These are phyloP conservation scores for Amblyopsis hoosieri DNA, from an alignment of 2,797 vertebrate genomes.

Conservation along the genomic window DNA sequence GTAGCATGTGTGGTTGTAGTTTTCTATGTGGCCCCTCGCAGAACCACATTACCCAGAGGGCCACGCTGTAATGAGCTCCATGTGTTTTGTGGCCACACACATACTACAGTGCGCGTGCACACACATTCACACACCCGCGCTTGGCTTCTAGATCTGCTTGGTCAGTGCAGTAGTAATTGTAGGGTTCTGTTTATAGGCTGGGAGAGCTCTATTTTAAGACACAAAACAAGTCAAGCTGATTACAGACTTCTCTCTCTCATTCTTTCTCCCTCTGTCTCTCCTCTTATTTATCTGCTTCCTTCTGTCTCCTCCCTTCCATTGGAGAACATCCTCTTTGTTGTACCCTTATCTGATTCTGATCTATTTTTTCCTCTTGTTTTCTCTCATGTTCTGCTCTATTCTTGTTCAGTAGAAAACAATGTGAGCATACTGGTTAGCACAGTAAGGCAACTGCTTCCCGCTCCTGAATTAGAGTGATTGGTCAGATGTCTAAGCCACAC, in stretches of 20 bases:
- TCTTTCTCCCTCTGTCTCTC: conserved; percentile 38
- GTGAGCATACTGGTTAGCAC: too few relatives aligned
- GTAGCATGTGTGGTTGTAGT: conserved; percentile 69
- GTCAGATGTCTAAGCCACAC: too few relatives aligned
- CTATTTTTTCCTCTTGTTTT: background rate
- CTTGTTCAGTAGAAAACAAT: background rate
- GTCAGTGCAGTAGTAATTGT: conserved; percentile 80
- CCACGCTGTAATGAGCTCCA: conserved; percentile 72
- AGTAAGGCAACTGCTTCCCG: too few relatives aligned
- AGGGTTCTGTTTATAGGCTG: conserved; percentile 82
- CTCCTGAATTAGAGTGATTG: too few relatives aligned
- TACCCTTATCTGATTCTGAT: conserved; percentile 22
- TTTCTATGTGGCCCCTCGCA: conserved; percentile 49
- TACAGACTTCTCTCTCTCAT: conserved; percentile 67
- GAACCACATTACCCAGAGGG: conserved; percentile 77
- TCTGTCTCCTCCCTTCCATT: conserved; percentile 29
- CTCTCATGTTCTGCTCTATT: background rate
- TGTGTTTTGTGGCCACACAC: conserved; percentile 68
- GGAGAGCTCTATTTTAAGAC: conserved; percentile 83
- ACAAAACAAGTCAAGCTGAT: conserved; percentile 82
- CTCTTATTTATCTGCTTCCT: conserved; percentile 50
- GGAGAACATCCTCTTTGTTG: conserved; percentile 17
- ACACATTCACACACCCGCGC: conserved; percentile 26
- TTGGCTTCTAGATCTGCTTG: conserved; percentile 72
- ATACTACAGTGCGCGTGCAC: conserved; percentile 32